Evolutionary conservation across 2,797 vertebrate species (phyloP).

Genomic region (Brachyrhaphis roseni): DNA sequence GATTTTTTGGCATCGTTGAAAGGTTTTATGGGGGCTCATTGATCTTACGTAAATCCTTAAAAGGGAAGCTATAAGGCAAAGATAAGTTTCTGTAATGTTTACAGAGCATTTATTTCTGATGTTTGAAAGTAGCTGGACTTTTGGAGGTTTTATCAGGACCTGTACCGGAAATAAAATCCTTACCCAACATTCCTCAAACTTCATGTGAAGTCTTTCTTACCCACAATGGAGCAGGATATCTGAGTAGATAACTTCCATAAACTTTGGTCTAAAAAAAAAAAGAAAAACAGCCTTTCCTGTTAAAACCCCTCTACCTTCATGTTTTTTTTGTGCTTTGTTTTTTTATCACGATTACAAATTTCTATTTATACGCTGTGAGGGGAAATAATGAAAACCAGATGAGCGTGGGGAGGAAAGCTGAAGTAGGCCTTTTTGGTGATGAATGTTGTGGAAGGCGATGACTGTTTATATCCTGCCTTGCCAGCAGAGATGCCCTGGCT

Average conservation of each 20-base stretch:
- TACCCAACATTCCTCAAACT: conserved; percentile 25
- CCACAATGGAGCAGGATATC: conserved; percentile 31
- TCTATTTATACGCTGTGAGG: conserved; percentile 74
- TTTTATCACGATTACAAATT: conserved; percentile 66
- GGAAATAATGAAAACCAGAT: conserved; percentile 77
- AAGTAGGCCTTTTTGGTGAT: conserved; percentile 65
- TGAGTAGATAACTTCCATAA: conserved; percentile 60
- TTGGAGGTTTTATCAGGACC: conserved; percentile 18
- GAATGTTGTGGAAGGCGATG: conserved; percentile 64
- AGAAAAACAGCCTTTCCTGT: conserved; percentile 30
- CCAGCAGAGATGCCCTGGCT: conserved; percentile 55
- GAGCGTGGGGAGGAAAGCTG: conserved; percentile 60
- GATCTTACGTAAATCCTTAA: conserved; percentile 29
- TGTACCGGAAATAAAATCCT: neutral
- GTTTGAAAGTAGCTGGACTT: conserved; percentile 8
- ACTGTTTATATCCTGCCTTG: conserved; percentile 66
- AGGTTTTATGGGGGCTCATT: conserved; percentile 29
- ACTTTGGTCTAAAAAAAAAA: conserved; percentile 58
- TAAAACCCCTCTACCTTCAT: conserved; percentile 58
- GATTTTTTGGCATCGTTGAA: neutral
- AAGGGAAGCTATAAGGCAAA: conserved; percentile 21
- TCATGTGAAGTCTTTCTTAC: conserved; percentile 26
- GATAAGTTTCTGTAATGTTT: conserved; percentile 25
- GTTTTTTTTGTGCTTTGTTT: conserved; percentile 18
- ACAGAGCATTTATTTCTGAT: neutral